These are phyloP conservation scores for Globia sparganii DNA, from an alignment of 2,888 invertebrate genomes.

Conservation along the genomic window DNA sequence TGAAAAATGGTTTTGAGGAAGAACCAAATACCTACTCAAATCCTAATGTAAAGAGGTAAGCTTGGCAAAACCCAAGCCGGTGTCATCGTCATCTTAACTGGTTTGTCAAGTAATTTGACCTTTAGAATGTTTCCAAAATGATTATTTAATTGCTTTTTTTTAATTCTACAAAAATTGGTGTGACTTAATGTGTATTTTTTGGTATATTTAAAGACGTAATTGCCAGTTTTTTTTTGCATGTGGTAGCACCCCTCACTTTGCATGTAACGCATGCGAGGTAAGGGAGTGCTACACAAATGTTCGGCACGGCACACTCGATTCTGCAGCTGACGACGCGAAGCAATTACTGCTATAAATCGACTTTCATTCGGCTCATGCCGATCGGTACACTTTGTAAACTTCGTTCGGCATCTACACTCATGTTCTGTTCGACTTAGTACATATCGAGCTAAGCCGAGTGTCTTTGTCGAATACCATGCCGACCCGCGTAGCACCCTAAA, in stretches of 20 bases:
- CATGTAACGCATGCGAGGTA: neutral
- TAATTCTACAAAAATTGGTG: neutral
- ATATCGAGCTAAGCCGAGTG: neutral
- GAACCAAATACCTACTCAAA: neutral
- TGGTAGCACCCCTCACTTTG: neutral
- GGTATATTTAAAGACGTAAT: too few species aligned
- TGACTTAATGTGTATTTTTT: neutral
- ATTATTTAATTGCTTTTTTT: neutral
- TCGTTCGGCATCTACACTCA: too few species aligned
- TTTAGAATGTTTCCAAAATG: constrained; percentile 1
- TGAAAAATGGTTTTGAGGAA: neutral
- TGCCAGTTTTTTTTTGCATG: neutral
- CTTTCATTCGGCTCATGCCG: neutral
- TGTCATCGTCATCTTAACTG: constrained; percentile 2
- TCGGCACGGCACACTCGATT: neutral
- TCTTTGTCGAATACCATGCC: neutral
- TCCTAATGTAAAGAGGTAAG: constrained; percentile 8
- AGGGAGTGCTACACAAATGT: neutral
- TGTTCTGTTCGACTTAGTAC: too few species aligned
- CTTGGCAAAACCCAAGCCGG: constrained; percentile 20
- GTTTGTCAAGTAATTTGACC: constrained; percentile 10
- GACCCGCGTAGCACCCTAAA: neutral
- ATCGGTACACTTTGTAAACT: neutral
- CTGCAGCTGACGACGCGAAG: neutral
- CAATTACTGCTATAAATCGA: neutral